Base-by-base conservation (phyloP, 92 coral and sea anemone species). In the Desmophyllum pertusum region DNA sequence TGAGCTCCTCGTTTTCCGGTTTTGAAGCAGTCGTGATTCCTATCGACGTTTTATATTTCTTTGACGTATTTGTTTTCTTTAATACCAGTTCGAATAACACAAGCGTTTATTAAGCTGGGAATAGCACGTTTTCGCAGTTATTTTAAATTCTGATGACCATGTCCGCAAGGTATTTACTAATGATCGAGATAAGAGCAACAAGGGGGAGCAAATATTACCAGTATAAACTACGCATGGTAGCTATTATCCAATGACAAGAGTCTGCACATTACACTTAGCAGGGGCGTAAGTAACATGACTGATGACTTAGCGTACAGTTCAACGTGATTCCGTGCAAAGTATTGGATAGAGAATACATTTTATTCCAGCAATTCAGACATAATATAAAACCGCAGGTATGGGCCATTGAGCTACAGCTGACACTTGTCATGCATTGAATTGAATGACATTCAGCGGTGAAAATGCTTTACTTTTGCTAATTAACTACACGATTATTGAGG, bases 151-250 rank as follows among this genome's bases (percentile, higher is more conserved):
- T 5, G 42, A 36, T 17, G 25, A 36, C 36, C 27, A 35, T 67
- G 73, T 27, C 73, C 73, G 42, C 40, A 67, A 38, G 73, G 73
- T 42, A 67, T 67, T 67, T 25, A 19, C 42, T 67, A 36, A 18
- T 23, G 42, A 15, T 66, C n/a, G n/a, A 55, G 30, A 14, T 55
- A 59, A 8, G 65, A 8, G 35, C 33, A 15, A 2, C 43, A 4
- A 67, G 41, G 25, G 73, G 73, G 73, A 29, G 73, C 42, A 37
- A 67, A 67, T 35, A 67, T 67, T 37, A 23, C 27, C 25, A n/a
- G 15, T 8, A 67, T 23, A 25, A 4, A n/a, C 11, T 67, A 2
- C 25, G n/a, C 2, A 36, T 3, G 18, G 11, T 50, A 5, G n/a
- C n/a, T n/a, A n/a, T n/a, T n/a, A n/a, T n/a, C n/a, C n/a, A n/a